Evolutionary conservation across 2,113 vertebrate genomes (phyloP).

Genomic region (Macquaria ambigua): DNA sequence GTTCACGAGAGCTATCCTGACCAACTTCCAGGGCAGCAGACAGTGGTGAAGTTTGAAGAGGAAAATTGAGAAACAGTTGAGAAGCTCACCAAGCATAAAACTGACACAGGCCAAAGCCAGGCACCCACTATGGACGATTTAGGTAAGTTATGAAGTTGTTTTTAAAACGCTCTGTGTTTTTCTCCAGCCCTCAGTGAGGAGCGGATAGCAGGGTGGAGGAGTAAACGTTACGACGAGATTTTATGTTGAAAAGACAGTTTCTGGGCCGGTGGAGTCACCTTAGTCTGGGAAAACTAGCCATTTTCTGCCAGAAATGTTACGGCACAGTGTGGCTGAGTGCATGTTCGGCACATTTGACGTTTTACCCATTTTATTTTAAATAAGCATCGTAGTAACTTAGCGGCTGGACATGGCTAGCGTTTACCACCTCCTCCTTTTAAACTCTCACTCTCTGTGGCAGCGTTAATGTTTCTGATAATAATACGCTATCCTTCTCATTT

Average conservation of each 20-base stretch:
- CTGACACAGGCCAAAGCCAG: constrained; percentile 23
- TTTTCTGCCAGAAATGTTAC: background rate
- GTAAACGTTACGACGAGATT: constrained; percentile 38
- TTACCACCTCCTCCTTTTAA: constrained; percentile 36
- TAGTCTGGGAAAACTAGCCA: background rate
- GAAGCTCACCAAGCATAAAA: background rate
- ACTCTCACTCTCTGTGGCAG: background rate
- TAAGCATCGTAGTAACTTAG: constrained; percentile 27
- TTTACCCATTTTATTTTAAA: background rate
- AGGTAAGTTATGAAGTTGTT: constrained; percentile 70
- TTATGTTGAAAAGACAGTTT: constrained; percentile 33
- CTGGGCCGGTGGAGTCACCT: background rate
- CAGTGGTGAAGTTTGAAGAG: constrained; percentile 68
- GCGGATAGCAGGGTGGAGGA: constrained; percentile 61
- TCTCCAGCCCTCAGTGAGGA: background rate
- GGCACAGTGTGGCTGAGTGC: background rate
- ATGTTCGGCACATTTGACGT: background rate
- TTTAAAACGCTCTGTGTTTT: background rate
- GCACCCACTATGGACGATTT: constrained; percentile 82
- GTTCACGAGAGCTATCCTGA: constrained; percentile 56
- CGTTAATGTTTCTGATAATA: background rate
- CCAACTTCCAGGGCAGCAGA: constrained; percentile 48
- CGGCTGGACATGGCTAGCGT: constrained; percentile 58
- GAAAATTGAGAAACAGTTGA: constrained; percentile 43
- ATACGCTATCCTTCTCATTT: background rate